These are phyloP conservation scores for Halisarca cf. caerulea DNA, from an alignment of 37 sponge, comb jelly and placozoan genomes.

Conservation along the genomic window DNA sequence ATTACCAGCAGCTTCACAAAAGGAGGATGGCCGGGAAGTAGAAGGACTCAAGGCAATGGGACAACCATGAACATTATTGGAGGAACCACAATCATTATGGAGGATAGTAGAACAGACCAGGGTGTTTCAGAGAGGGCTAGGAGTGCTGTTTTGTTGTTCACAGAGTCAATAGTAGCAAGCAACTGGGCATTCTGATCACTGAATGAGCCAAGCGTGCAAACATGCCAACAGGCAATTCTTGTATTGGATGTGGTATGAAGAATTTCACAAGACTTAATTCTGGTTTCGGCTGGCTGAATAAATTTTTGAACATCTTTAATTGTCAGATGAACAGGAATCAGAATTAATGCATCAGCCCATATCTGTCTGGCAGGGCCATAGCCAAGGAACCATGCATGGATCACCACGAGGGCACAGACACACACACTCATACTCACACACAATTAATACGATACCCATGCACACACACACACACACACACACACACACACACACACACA, in stretches of 20 bases:
- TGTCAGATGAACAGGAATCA: background rate
- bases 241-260: background rate
- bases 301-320: slow-evolving; percentile 6
- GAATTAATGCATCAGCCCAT: background rate
- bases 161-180: background rate
- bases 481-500: too few species aligned
- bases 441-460: too few species aligned
- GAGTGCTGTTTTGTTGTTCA: background rate
- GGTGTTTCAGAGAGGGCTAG: slow-evolving; percentile 7
- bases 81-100: background rate
- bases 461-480: too few species aligned
- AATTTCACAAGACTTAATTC: background rate
- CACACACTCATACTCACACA: too few species aligned
- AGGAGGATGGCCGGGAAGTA: slow-evolving; percentile 3
- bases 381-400: background rate
- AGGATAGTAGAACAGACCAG: background rate
- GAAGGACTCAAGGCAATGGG: background rate
- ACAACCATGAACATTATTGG: background rate
- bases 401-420: slow-evolving; percentile 19
- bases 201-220: slow-evolving; percentile 1
- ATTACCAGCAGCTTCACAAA: slow-evolving; percentile 1
- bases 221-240: slow-evolving; percentile 2
- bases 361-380: background rate
- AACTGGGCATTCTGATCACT: background rate
- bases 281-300: background rate